Conservation (phyloP, 1,140 invertebrate species). For the Ostrea edulis region DNA sequence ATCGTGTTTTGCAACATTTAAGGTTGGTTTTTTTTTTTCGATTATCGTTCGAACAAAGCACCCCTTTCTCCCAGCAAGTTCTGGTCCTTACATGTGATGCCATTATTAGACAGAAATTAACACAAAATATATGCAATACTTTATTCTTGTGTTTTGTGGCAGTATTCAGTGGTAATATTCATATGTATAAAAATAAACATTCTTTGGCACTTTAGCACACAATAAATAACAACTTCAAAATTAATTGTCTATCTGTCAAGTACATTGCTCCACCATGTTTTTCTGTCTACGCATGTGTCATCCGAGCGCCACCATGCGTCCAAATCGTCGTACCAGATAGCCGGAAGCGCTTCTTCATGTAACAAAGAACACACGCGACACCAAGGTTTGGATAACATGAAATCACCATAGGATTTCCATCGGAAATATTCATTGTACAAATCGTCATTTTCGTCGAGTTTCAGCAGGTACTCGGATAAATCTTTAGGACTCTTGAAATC, state of each 20-base stretch:
- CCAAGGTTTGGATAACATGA: slow-evolving; percentile 86
- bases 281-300: slow-evolving; percentile 56
- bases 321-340: slow-evolving; percentile 53
- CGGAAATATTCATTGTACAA: slow-evolving; percentile 78
- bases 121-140: not conserved
- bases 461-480: slow-evolving; percentile 91
- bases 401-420: slow-evolving; percentile 73
- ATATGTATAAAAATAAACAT: not conserved
- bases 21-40: not conserved
- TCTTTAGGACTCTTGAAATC: slow-evolving; percentile 93
- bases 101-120: not conserved
- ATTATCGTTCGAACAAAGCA: not conserved
- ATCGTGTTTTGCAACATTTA: not conserved
- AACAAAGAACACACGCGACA: slow-evolving; percentile 90
- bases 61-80: not conserved
- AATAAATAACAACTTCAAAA: not conserved
- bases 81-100: not conserved
- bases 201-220: not conserved
- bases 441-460: slow-evolving; percentile 74
- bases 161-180: not conserved
- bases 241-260: not conserved
- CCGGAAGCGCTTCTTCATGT: slow-evolving; percentile 61
- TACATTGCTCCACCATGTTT: slow-evolving; percentile 13
- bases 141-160: not conserved
- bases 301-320: slow-evolving; percentile 66